Evolutionary conservation across 2,888 invertebrate species (phyloP), one percentile per base, ranked within the genome.

Genomic region (Adelognathus sp.): DNA sequence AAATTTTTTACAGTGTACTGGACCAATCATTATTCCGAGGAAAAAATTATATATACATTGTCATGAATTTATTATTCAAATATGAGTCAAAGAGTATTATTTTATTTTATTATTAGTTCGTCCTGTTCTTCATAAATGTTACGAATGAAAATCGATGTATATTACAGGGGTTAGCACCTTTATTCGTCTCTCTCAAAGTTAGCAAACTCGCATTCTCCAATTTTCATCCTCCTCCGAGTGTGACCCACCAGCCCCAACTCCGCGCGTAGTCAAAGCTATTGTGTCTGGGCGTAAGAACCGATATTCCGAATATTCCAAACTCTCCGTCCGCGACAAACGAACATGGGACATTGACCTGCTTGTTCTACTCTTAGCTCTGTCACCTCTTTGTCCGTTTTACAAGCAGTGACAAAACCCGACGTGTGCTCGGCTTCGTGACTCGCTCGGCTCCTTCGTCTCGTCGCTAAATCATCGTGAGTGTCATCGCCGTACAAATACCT

Each of bases 331-430:
- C 18, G 58, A 46, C 29, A 2, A 29, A 16, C 50, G 7, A 72
- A 36, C 36, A n/a, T 63, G 63, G 63, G 50, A 72, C 71, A 63
- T 61, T 63, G 71, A 72, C 63, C 71, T 46, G 41, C 29, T 52
- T 31, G 52, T 52, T 60, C 70, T 54, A 67, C 67, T 72, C 60
- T 63, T 70, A 72, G 71, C 71, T 54, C 71, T 46, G 63, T 52
- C 63, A 63, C 29, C 31, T 56, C 61, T 61, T 61, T 60, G 71
- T 72, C 61, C 27, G 21, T 9, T 27, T 31, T 5, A 21, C 24
- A 6, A 6, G 16, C n/a, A n/a, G n/a, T n/a, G n/a, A n/a, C n/a
- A 24, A 50, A 11, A 5, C 50, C 24, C 21, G 9, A 21, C n/a
- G n/a, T 3, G 46, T 46, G 9, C 21, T 21, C 24, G 50, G 6